Evolutionary conservation across 1,140 invertebrate species (phyloP), one percentile per base, ranked within the genome.

Genomic region (Limonius californicus): DNA sequence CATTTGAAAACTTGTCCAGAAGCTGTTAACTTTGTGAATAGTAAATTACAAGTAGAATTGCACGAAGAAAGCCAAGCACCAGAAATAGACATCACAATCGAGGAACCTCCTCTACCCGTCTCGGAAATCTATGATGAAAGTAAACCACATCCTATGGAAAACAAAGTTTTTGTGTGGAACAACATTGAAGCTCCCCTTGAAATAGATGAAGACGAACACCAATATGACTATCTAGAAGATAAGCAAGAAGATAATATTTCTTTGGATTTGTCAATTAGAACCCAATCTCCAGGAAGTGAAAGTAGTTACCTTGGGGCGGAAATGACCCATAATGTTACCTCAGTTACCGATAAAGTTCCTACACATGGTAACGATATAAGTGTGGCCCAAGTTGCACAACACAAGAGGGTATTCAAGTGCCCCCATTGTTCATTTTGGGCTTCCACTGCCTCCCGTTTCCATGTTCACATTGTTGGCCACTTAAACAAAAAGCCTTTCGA

Each of bases 401-500:
- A 74, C 55, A 76, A 74, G 56, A 39, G 70, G 73, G 90, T 93
- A 56, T 95, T 92, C 78, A 91, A 92, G 77, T 95, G 92, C 78
- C 91, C 92, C 1, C 89, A 92, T 76, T 95, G 92, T 77, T 84
- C 86, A 56, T 95, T 94, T 77, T 94, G 91, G 90, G 90, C 92
- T 15, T 89, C 89, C 9, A 93, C 90, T 16, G 91, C 92, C n/a
- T 94, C 91, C 23, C 84, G 92, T 65, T 95, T 95, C 78, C 92
- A 95, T 75, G 91, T 95, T 15, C 93, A 95, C 77, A 93, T 94
- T 67, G 92, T 95, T 16, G 92, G 92, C 15, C 92, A 95, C 79
- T 81, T 93, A 62, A 95, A 95, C 77, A 91, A 90, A 74, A 94
- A 95, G 74, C 94, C 94, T 2, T 97, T 96, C 75, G 92, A 95